Percentiles rank a stretch among this genome's conserved stretches.
Conservation (phyloP, 2,113 vertebrate genomes). For the Cyphomyrus discorhynchus region DNA sequence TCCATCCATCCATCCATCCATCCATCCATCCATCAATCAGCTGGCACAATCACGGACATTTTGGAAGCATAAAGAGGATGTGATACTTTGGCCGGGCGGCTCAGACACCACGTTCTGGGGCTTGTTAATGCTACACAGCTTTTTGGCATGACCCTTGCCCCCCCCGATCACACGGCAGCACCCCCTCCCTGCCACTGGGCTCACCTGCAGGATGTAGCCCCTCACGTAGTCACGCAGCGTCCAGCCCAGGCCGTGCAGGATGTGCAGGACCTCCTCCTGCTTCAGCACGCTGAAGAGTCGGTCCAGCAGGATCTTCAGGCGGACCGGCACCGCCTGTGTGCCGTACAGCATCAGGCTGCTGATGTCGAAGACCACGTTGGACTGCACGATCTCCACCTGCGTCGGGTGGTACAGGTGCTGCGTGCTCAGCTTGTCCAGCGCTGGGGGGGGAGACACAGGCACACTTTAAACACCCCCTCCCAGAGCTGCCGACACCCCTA, state of each 20-base stretch:
- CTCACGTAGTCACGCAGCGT: constrained; percentile 80
- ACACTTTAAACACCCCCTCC: not conserved
- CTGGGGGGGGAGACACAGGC: constrained; percentile 42
- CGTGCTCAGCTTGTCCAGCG: constrained; percentile 83
- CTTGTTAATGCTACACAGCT: not conserved
- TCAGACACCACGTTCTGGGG: too few relatives aligned
- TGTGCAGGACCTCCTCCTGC: constrained; percentile 81
- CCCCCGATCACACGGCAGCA: too few relatives aligned
- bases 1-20: not conserved
- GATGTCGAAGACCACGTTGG: constrained; percentile 84
- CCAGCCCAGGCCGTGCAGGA: constrained; percentile 80
- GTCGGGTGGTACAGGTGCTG: constrained; percentile 84
- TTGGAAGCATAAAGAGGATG: not conserved
- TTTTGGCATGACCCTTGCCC: not conserved
- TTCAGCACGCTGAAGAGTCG: constrained; percentile 85
- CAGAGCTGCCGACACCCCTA: not conserved
- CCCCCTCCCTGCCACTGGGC: constrained; percentile 21
- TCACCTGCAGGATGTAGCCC: constrained; percentile 86
- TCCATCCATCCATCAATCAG: not conserved
- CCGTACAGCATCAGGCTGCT: constrained; percentile 82
- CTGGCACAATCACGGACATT: not conserved
- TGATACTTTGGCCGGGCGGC: not conserved
- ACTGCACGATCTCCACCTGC: constrained; percentile 86
- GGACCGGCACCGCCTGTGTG: constrained; percentile 78
- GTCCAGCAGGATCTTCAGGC: constrained; percentile 77